Conservation (phyloP, 2,113 vertebrate species). For the Jacana jacana region DNA sequence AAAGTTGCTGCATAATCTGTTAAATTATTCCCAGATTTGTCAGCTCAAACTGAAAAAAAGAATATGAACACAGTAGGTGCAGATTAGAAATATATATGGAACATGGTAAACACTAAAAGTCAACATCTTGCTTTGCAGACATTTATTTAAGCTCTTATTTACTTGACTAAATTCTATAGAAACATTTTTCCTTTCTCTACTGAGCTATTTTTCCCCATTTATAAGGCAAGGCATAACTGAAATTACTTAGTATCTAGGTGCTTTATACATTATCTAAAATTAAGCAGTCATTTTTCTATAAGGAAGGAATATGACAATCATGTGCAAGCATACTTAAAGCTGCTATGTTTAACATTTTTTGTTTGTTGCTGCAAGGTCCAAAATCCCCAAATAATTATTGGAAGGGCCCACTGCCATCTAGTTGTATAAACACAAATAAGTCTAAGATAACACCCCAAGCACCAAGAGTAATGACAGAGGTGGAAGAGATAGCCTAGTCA, state of each 20-base stretch:
- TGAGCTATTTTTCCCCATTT: background rate
- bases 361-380: conserved; percentile 60
- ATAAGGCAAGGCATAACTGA: background rate
- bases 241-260: background rate
- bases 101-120: background rate
- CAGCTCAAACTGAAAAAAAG: background rate
- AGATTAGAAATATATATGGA: background rate
- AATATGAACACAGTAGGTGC: background rate
- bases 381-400: conserved; percentile 74
- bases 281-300: background rate
- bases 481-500: conserved; percentile 86
- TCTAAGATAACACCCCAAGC: conserved; percentile 73
- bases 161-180: background rate
- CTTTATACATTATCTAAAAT: background rate
- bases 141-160: background rate
- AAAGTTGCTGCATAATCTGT: background rate
- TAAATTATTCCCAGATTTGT: background rate
- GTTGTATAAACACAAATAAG: conserved; percentile 78
- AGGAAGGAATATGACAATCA: background rate
- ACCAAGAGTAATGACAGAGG: conserved; percentile 80
- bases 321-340: conserved; percentile 26
- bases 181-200: background rate
- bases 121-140: background rate
- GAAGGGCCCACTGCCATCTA: conserved; percentile 68
- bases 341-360: conserved; percentile 35